phyloP scores from a whole-genome alignment of 2,113 vertebrate species.

The Pterocles gutturalis region DNA sequence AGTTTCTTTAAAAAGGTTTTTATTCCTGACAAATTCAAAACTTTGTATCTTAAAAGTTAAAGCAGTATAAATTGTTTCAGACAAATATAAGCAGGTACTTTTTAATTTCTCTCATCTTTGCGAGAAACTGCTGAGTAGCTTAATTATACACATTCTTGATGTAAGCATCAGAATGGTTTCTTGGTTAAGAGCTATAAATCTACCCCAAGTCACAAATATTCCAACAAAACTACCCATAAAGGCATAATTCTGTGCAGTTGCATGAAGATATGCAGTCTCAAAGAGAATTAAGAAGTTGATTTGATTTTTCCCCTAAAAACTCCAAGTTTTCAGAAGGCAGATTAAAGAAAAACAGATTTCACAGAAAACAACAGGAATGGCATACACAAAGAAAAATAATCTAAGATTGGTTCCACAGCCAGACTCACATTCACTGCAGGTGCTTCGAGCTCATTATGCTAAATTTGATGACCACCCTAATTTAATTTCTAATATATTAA shows the following conservation, averaged over 20 bases:
- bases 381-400: background rate
- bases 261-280: background rate
- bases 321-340: background rate
- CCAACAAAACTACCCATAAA: background rate
- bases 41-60: rapidly evolving
- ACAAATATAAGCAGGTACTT: background rate
- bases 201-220: background rate
- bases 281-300: background rate
- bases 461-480: background rate
- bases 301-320: background rate
- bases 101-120: background rate
- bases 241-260: background rate
- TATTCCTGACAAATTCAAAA: background rate
- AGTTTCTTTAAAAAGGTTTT: background rate
- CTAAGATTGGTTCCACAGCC: background rate
- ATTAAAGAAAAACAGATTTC: background rate
- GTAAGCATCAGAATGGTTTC: background rate
- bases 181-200: background rate
- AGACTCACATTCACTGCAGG: background rate
- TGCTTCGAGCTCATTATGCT: background rate
- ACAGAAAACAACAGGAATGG: background rate
- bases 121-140: background rate
- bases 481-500: background rate
- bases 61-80: background rate
- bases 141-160: background rate